Evolutionary conservation across 2,888 invertebrate genomes (phyloP).

Genomic region (Schrankia costaestrigalis): DNA sequence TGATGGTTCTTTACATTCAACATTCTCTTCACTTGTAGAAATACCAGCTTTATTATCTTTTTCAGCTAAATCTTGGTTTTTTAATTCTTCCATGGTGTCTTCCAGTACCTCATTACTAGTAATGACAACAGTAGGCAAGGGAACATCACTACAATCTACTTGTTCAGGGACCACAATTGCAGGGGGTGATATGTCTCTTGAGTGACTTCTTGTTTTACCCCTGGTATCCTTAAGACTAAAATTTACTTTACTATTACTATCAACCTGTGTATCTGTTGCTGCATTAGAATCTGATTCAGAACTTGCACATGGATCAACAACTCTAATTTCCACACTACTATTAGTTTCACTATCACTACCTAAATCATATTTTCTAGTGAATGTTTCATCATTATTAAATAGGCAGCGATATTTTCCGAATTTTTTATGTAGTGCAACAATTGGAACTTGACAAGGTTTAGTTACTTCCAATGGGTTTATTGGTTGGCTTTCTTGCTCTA

Average conservation of each 20-base stretch:
- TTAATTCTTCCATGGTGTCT: slow-evolving; percentile 1
- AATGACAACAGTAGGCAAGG: too few species aligned
- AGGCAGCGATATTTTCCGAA: slow-evolving; percentile 80
- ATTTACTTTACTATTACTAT: slow-evolving; percentile 53
- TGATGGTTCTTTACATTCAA: slow-evolving; percentile 15
- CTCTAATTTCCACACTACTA: slow-evolving; percentile 69
- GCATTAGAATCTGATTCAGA: slow-evolving; percentile 77
- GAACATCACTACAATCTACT: slow-evolving; percentile 14
- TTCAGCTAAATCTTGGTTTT: slow-evolving; percentile 16
- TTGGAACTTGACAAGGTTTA: slow-evolving; percentile 49
- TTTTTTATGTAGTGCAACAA: slow-evolving; percentile 75
- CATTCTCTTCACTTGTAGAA: slow-evolving; percentile 12
- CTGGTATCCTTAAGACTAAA: slow-evolving; percentile 49
- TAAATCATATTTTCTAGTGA: slow-evolving; percentile 61
- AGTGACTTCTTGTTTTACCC: slow-evolving; percentile 37
- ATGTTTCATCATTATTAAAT: slow-evolving; percentile 62
- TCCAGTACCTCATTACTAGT: too few species aligned
- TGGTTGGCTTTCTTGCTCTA: slow-evolving; percentile 32
- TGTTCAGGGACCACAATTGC: slow-evolving; percentile 23
- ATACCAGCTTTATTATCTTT: slow-evolving; percentile 16
- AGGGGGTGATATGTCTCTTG: slow-evolving; percentile 53
- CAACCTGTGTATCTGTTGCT: slow-evolving; percentile 59
- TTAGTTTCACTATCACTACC: slow-evolving; percentile 77
- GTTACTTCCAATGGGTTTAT: slow-evolving; percentile 34
- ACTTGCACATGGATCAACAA: slow-evolving; percentile 65